phyloP scores from a whole-genome alignment of 2,113 vertebrate genomes.

The Sinocyclocheilus anophthalmus region DNA sequence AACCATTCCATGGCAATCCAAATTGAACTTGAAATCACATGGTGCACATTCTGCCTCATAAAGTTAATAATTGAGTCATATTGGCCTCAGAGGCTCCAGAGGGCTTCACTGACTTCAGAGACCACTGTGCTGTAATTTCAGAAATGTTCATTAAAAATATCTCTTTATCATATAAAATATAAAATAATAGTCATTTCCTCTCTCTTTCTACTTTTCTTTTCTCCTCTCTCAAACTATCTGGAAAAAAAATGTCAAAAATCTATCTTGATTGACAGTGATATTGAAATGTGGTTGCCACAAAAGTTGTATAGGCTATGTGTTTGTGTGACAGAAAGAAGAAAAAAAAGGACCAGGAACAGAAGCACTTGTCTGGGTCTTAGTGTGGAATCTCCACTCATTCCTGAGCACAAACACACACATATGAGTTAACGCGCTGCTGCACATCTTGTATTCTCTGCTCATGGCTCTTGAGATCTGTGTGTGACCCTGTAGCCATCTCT shows the following conservation, averaged over 20 bases:
- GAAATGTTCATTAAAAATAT: background rate
- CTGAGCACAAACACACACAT: background rate
- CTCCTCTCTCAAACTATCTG: background rate
- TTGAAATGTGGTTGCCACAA: background rate
- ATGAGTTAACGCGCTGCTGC: slow-evolving; percentile 34
- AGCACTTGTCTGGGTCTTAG: background rate
- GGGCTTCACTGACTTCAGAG: too few species aligned
- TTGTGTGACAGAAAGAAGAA: background rate
- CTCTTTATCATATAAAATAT: background rate
- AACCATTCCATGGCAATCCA: background rate
- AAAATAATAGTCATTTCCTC: background rate
- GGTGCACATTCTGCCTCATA: background rate
- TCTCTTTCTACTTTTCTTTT: background rate
- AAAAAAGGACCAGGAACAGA: background rate
- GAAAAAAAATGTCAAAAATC: background rate
- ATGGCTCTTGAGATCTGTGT: slow-evolving; percentile 29
- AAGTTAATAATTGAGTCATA: background rate
- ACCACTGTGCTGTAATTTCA: background rate
- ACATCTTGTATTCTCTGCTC: slow-evolving; percentile 40
- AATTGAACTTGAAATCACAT: background rate
- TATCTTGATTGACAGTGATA: background rate
- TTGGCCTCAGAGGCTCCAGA: background rate
- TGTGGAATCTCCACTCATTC: background rate
- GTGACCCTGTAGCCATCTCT: slow-evolving; percentile 37
- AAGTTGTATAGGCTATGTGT: background rate